Evolutionary conservation across 1,140 invertebrate genomes (phyloP), one percentile per base, ranked within the genome.

Genomic region (Drosophila takahashii): DNA sequence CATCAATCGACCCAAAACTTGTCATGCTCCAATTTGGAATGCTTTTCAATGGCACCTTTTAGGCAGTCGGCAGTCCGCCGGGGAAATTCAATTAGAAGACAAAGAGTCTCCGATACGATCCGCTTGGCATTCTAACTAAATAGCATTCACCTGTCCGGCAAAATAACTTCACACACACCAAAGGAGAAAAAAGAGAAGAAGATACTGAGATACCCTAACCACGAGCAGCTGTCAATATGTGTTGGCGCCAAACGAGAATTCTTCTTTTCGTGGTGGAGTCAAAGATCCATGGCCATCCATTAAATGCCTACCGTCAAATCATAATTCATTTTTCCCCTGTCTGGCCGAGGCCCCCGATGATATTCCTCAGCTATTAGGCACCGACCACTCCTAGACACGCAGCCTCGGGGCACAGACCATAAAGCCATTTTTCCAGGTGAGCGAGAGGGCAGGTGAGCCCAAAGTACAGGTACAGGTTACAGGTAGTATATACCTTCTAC

Each of bases 251-350:
- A 86, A 86, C 66, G 64, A 87, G 78, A 75, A 86, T 87, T 62
- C 54, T 87, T 62, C 54, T 69, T 37, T 36, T 66, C 34, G n/a
- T 50, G 18, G 45, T 47, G 47, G 53, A 39, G 36, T 81, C 47
- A 81, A 75, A 90, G 85, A 89, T 89, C 84, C 85, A 89, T 71
- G 85, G 84, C 77, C 85, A 89, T 89, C 84, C 84, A 87, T 87
- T 87, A 87, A 89, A 89, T 87, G 80, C 84, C 84, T 89, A 89
- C 84, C 84, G 84, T 84, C 79, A 89, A 89, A 89, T 89, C 84
- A 89, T 89, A 89, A 89, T 89, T 89, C 84, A 89, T 89, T 89
- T 89, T 86, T 81, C 78, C 48, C 59, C 60, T 5, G 64, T 57
- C 75, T 52, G 34, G 41, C 76, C 78, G 37, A 22, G 39, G 37